Conservation (phyloP, 1,140 invertebrate species). For the Dinoponera quadriceps region DNA sequence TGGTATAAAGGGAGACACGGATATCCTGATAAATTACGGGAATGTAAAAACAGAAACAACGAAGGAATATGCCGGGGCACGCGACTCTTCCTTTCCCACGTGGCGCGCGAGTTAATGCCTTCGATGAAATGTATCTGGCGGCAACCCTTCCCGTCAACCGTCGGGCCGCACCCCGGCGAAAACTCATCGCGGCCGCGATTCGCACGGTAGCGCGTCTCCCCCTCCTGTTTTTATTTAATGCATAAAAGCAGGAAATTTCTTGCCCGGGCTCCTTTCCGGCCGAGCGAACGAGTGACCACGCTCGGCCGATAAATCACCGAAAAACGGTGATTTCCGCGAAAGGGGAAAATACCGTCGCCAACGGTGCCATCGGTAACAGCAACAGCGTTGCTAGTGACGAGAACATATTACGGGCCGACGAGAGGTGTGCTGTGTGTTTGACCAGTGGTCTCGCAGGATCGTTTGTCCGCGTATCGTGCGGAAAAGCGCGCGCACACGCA, state of each 20-base stretch:
- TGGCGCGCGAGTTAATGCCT: constrained; percentile 21
- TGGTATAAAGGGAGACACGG: background rate
- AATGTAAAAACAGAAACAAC: background rate
- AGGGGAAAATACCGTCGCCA: constrained; percentile 74
- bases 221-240: constrained; percentile 53
- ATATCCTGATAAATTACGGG: background rate
- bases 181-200: constrained; percentile 38
- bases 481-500: constrained; percentile 61
- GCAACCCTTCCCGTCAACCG: constrained; percentile 24
- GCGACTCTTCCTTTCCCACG: constrained; percentile 25
- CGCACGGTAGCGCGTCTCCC: constrained; percentile 22
- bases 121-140: constrained; percentile 45
- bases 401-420: constrained; percentile 79
- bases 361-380: constrained; percentile 69
- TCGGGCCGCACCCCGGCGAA: constrained; percentile 38
- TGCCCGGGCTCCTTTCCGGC: constrained; percentile 53
- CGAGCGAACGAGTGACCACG: constrained; percentile 31
- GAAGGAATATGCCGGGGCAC: background rate
- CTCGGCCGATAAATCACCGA: constrained; percentile 73
- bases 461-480: constrained; percentile 72
- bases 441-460: constrained; percentile 76
- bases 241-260: constrained; percentile 66
- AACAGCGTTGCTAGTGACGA: constrained; percentile 79
- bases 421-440: constrained; percentile 75
- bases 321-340: constrained; percentile 77